Evolutionary conservation across 2,797 vertebrate species (phyloP), one percentile per base, ranked within the genome.

Genomic region (Hoplostethus atlanticus): DNA sequence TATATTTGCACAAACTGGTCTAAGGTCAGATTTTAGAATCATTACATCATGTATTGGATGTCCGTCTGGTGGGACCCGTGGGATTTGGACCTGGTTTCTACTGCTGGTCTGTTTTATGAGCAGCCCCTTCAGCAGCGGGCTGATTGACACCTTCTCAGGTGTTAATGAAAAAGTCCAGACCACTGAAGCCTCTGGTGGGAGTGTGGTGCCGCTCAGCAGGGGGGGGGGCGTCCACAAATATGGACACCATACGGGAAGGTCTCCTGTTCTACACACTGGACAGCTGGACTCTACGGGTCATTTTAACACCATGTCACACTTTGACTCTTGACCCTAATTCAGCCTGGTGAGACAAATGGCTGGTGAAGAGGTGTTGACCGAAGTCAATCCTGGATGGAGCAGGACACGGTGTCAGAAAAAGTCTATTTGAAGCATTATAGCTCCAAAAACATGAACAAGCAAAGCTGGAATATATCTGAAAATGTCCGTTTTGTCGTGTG

Each of bases 101-200:
- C 62, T 71, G 75, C 85, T 83, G 81, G 70, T 91, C 82, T 85
- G 84, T 21, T 89, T 91, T 90, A 91, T 91, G 80, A 90, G 82
- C 36, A 67, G 59, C 70, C 68, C 58, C 6, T 57, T 17, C 70
- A 36, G 80, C 81, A 64, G 57, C 61, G 84, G 21, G 79, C 80
- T 79, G 85, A 89, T 68, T 89, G 89, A 91, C 92, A 90, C 88
- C 79, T 90, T 84, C 62, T 69, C 63, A 91, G 87, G 91, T 91
- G 92, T 88, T 92, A 92, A 93, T 93, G 90, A 21, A 93, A 93
- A 92, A 87, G 78, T 71, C 77, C 61, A 64, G 69, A 81, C 21
- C 79, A 81, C 79, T 76, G 61, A 85, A 84, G 87, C 79, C 77
- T 77, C 65, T 73, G 79, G 64, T 79, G 72, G 31, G 79, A 68